Conservation (phyloP, 2,113 vertebrate genomes). For the Semnopithecus entellus region DNA sequence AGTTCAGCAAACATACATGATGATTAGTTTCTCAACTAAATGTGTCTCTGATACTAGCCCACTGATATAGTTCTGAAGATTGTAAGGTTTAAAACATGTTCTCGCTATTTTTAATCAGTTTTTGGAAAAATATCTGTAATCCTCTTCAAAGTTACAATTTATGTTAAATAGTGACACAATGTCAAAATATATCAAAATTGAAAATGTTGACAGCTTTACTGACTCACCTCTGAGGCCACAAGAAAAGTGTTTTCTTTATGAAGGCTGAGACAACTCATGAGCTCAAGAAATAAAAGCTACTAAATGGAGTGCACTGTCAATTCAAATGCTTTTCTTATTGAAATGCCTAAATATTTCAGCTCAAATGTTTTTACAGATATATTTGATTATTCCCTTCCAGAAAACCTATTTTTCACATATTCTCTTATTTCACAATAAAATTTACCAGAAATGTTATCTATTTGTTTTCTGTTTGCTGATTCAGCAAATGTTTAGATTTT, state of each 20-base stretch:
- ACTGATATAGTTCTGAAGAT: fast-evolving
- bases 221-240: background rate
- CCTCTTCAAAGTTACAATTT: background rate
- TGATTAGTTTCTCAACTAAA: background rate
- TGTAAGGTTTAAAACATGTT: background rate
- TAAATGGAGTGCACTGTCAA: background rate
- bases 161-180: background rate
- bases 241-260: background rate
- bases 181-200: background rate
- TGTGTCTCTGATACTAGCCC: background rate
- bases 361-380: background rate
- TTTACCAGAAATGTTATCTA: background rate
- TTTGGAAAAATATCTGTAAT: background rate
- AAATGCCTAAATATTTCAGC: background rate
- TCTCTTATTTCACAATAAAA: background rate
- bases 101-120: background rate
- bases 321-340: background rate
- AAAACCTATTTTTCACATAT: background rate
- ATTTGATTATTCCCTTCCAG: background rate
- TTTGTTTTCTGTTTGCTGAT: background rate
- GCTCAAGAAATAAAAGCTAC: too few species aligned
- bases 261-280: background rate
- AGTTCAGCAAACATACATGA: background rate
- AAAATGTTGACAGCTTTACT: background rate
- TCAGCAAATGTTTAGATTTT: background rate